Evolutionary conservation across 2,888 invertebrate species (phyloP), one percentile per base, ranked within the genome.

Genomic region (Heliconius charithonia): DNA sequence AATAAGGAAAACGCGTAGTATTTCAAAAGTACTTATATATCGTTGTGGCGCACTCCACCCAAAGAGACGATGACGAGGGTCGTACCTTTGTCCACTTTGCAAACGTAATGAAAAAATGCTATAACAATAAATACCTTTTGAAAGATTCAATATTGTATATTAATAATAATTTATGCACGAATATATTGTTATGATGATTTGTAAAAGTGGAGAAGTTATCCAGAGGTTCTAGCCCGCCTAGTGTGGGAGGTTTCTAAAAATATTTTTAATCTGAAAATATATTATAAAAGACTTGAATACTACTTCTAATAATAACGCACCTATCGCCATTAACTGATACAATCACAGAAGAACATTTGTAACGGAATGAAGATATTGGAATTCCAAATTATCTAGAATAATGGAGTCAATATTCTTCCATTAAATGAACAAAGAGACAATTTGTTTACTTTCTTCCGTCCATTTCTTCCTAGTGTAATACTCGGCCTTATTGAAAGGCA

Each of bases 51-150:
- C 80, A 79, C 75, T 77, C 76, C 63, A 41, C 74, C 69, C 74
- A 79, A 45, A 78, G 76, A 75, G 59, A 45, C 71, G 69, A 59
- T 81, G 80, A 82, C 81, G 75, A 82, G 82, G 82, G 82, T 82
- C 77, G 69, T 74, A 81, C 80, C 81, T 79, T 81, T 80, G 81
- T 82, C 81, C 71, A 76, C 72, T 73, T 73, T 56, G 56, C 69
- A 41, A 73, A 65, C 65, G 51, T 80, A 74, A 76, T 78, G 80
- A 80, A 78, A 78, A 66, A 78, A 77, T 77, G 19, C 51, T 51
- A 51, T 27, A 27, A 63, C 73, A 74, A 74, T 74, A 74, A 74
- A 74, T 74, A 74, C 62, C 73, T 63, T 27, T 73, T 63, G 63
- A 41, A 25, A 73, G 41, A 37, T 19, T 9, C 62, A 63, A 73